phyloP scores from a whole-genome alignment of 1,140 invertebrate genomes.

The Diabrotica virgifera region DNA sequence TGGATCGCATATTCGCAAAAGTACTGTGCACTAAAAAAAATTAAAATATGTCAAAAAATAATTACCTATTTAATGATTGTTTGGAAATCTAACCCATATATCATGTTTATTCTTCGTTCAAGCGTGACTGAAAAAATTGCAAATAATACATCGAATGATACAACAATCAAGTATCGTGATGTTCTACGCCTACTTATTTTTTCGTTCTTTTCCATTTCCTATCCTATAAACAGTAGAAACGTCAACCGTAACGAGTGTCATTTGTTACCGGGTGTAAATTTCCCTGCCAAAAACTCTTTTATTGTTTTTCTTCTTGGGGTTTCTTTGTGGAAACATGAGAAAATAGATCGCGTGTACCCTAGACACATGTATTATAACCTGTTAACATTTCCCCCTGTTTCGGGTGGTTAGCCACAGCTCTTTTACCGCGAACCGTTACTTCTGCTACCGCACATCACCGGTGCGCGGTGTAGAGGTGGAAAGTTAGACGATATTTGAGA shows the following conservation, averaged over 20 bases:
- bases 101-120: too few species aligned
- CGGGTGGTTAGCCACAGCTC: slow-evolving; percentile 10
- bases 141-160: too few species aligned
- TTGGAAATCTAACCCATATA: too few species aligned
- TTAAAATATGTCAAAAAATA: too few species aligned
- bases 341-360: background rate
- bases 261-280: background rate
- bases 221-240: background rate
- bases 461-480: background rate
- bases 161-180: too few species aligned
- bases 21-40: too few species aligned
- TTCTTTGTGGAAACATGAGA: slow-evolving; percentile 1
- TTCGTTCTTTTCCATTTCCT: background rate
- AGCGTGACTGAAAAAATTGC: too few species aligned
- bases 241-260: slow-evolving; percentile 6
- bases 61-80: too few species aligned
- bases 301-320: background rate
- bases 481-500: background rate
- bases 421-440: background rate
- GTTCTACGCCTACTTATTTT: background rate
- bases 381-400: slow-evolving; percentile 12
- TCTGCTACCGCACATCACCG: background rate
- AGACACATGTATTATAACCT: slow-evolving; percentile 12
- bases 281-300: slow-evolving; percentile 9
- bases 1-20: too few species aligned